Percentiles rank a stretch among this genome's conserved stretches.
These are phyloP conservation scores for Sitobion miscanthi DNA, from an alignment of 1,140 invertebrate species.

Conservation along the genomic window DNA sequence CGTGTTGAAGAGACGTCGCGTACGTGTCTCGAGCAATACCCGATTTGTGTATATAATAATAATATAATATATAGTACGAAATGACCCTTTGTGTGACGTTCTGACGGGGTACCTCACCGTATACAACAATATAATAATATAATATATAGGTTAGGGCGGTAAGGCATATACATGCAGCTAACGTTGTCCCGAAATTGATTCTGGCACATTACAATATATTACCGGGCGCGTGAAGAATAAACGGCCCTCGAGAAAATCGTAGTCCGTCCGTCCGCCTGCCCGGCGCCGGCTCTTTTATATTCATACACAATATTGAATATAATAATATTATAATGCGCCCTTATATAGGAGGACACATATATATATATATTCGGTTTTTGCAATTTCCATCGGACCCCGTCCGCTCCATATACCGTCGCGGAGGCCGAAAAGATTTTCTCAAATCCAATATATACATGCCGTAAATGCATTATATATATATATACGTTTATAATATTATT, in stretches of 20 bases:
- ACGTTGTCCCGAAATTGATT: slow-evolving; percentile 28
- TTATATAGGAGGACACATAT: background rate
- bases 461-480: background rate
- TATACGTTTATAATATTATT: background rate
- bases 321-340: background rate
- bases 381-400: slow-evolving; percentile 6
- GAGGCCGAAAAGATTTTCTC: background rate
- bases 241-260: background rate
- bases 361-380: background rate
- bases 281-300: background rate
- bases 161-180: background rate
- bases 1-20: background rate
- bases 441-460: background rate
- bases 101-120: background rate
- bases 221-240: slow-evolving; percentile 8
- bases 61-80: background rate
- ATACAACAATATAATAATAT: background rate
- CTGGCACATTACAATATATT: slow-evolving; percentile 34
- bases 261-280: background rate
- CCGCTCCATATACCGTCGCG: background rate
- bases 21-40: background rate
- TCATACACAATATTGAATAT: background rate
- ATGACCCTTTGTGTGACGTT: slow-evolving; percentile 14
- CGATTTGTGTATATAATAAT: background rate
- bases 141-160: background rate